These are phyloP conservation scores for Philypnodon macrostomus DNA, from an alignment of 2,797 vertebrate species.

Conservation along the genomic window DNA sequence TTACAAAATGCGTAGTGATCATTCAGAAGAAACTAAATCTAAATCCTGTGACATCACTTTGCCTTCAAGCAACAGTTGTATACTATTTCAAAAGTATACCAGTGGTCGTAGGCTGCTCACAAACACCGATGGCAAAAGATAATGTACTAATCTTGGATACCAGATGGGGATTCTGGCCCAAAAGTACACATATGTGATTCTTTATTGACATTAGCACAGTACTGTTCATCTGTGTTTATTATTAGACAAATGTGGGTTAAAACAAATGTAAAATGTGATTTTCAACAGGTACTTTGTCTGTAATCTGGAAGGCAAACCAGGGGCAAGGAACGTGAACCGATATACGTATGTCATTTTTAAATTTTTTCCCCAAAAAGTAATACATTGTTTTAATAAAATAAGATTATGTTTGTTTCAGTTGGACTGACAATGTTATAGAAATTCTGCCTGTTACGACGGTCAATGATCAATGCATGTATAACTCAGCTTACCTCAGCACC, in stretches of 20 bases:
- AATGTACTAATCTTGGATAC: too few species aligned
- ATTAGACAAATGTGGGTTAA: neutral
- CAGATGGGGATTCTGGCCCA: too few species aligned
- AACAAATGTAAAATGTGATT: neutral
- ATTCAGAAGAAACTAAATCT: too few species aligned
- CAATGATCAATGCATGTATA: slow-evolving; percentile 81
- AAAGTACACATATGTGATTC: too few species aligned
- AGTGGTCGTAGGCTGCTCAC: too few species aligned
- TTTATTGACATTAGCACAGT: too few species aligned
- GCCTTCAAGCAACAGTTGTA: too few species aligned
- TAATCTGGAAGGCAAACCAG: slow-evolving; percentile 82
- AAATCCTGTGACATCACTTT: too few species aligned
- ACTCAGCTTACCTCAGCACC: slow-evolving; percentile 86
- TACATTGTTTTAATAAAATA: neutral
- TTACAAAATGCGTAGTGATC: too few species aligned
- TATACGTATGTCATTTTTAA: slow-evolving; percentile 52
- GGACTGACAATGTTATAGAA: neutral
- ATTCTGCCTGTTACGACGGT: slow-evolving; percentile 86
- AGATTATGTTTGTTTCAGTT: slow-evolving; percentile 22
- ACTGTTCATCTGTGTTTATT: neutral
- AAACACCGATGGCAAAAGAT: too few species aligned
- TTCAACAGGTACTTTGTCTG: slow-evolving; percentile 87
- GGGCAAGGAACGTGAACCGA: slow-evolving; percentile 92
- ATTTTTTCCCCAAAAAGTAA: neutral
- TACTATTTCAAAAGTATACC: too few species aligned